phyloP scores from a whole-genome alignment of 2,888 invertebrate genomes.

The Hedya salicella region DNA sequence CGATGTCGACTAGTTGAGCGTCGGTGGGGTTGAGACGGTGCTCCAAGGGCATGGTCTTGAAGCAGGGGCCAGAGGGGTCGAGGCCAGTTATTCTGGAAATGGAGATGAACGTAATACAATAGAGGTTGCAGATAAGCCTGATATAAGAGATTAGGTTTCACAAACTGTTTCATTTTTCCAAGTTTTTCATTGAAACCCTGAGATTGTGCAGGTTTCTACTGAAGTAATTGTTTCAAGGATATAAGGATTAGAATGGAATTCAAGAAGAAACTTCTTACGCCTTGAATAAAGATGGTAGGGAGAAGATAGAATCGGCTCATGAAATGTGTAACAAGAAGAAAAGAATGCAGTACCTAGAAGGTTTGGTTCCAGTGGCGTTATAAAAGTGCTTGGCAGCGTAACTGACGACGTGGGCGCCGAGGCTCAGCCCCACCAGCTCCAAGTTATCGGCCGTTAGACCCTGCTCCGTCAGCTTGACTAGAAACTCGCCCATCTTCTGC shows the following conservation, averaged over 20 bases:
- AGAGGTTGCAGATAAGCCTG: background rate
- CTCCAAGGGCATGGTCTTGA: conserved; percentile 59
- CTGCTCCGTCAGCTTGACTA: conserved; percentile 61
- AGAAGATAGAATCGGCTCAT: too few species aligned
- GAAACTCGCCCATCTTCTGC: conserved; percentile 68
- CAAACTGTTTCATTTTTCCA: too few species aligned
- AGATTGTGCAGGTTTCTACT: too few species aligned
- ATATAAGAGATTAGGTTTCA: background rate
- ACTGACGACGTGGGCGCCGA: conserved; percentile 70
- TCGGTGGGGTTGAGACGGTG: conserved; percentile 62
- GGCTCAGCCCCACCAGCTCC: conserved; percentile 71
- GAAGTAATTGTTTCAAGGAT: too few species aligned
- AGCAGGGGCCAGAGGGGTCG: conserved; percentile 79
- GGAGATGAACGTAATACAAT: background rate
- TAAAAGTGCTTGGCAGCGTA: conserved; percentile 72
- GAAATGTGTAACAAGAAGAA: background rate
- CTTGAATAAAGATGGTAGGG: too few species aligned
- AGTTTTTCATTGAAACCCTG: too few species aligned
- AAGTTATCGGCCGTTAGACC: conserved; percentile 67
- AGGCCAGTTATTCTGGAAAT: conserved; percentile 61
- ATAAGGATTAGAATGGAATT: too few species aligned
- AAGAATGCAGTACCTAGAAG: conserved; percentile 51
- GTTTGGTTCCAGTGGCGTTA: conserved; percentile 65
- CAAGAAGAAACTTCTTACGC: too few species aligned
- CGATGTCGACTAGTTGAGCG: conserved; percentile 64